Evolutionary conservation across 2,888 invertebrate genomes (phyloP), one percentile per base, ranked within the genome.

Genomic region (Schrankia costaestrigalis): DNA sequence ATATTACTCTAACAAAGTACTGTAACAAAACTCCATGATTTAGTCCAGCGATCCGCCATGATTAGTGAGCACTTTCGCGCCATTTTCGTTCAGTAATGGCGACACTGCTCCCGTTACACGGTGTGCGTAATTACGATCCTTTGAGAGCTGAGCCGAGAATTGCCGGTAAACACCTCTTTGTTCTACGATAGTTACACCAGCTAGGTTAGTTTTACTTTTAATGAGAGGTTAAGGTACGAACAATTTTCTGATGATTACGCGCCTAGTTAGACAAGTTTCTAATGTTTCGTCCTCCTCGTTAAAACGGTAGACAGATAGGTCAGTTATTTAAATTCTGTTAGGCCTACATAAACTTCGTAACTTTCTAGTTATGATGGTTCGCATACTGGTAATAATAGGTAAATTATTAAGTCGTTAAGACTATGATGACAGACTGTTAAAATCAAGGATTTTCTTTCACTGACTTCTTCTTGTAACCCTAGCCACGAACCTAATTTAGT

Each of bases 81-180:
- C 56, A 56, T 55, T 57, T 57, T 55, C 54, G 28, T 35, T 32
- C 56, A 39, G 54, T 73, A 75, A 75, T 75, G 67, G 65, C 64
- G 63, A 59, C 73, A 57, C 61, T 55, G 59, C 46, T 77, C 71
- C 60, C 53, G 67, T 75, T 72, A 64, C 78, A 60, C 72, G 63
- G 58, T 57, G 52, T 48, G 57, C 46, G 43, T 63, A 66, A 68
- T 68, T 65, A 65, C 60, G 21, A 24, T 33, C 41, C 76, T 78
- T 78, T 78, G 78, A 76, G 67, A 78, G 63, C 41, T 49, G 75
- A 78, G 61, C 68, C 61, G 56, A 51, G 63, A 46, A 56, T 63
- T 64, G 57, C 59, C 31, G 31, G 51, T 63, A 70, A 71, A 66
- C 62, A 67, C 56, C 46, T 56, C 52, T 56, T 51, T 57, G 56